These are phyloP conservation scores for Trichechus manatus DNA, from an alignment of 2,113 vertebrate species.

Conservation along the genomic window DNA sequence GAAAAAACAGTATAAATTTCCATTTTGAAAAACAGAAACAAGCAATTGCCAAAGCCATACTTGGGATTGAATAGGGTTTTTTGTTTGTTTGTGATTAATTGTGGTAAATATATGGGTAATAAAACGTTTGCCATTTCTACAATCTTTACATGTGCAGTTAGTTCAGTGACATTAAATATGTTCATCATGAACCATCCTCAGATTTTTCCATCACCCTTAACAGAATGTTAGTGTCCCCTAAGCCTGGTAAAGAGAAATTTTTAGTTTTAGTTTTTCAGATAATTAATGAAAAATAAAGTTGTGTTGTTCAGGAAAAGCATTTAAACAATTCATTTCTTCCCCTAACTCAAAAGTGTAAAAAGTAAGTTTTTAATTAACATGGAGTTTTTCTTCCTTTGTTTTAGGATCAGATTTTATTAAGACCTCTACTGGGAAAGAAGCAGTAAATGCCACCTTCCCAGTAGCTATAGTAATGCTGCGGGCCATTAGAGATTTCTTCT, in stretches of 20 bases:
- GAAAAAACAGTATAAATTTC: neutral
- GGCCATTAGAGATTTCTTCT: slow-evolving; percentile 95
- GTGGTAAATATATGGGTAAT: neutral
- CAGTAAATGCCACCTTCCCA: slow-evolving; percentile 96
- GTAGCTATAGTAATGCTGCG: slow-evolving; percentile 96
- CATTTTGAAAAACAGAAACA: neutral
- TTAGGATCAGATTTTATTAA: slow-evolving; percentile 99
- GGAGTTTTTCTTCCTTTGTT: slow-evolving; percentile 67
- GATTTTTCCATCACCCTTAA: neutral
- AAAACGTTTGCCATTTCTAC: neutral
- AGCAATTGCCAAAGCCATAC: neutral
- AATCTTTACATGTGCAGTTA: neutral
- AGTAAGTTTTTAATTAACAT: slow-evolving; percentile 53
- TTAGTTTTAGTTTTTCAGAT: slow-evolving; percentile 43
- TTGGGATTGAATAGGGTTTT: neutral
- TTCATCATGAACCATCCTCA: neutral
- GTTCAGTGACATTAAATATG: neutral
- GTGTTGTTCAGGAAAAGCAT: neutral
- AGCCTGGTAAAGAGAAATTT: neutral
- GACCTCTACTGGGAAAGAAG: slow-evolving; percentile 98
- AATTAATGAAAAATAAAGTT: slow-evolving; percentile 36
- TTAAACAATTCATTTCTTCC: slow-evolving; percentile 27
- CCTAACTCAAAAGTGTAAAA: slow-evolving; percentile 50
- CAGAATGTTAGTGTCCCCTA: neutral
- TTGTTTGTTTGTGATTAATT: neutral